These are phyloP conservation scores for Eupithecia centaureata DNA, from an alignment of 2,888 invertebrate species.

Conservation along the genomic window DNA sequence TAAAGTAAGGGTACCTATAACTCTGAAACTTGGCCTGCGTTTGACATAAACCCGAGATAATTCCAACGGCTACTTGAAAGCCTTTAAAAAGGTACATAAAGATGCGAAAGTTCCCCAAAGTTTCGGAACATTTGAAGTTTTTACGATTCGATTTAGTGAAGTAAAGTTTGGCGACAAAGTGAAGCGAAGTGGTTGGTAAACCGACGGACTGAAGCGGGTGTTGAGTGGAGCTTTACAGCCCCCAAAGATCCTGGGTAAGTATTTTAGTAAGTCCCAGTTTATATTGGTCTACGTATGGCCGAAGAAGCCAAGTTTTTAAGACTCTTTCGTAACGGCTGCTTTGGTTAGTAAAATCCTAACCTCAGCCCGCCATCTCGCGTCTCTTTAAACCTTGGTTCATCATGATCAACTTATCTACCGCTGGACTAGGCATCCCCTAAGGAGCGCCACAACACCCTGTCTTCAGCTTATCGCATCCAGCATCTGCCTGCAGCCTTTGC, in stretches of 20 bases:
- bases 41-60: conserved; percentile 35
- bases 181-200: conserved; percentile 47
- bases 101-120: conserved; percentile 32
- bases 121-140: conserved; percentile 36
- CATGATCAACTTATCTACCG: too few relatives aligned
- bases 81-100: conserved; percentile 35
- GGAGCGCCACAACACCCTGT: too few relatives aligned
- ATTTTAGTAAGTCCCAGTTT: conserved; percentile 10
- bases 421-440: too few relatives aligned
- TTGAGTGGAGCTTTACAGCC: conserved; percentile 22
- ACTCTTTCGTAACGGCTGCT: neutral
- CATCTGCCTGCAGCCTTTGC: too few relatives aligned
- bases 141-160: conserved; percentile 49
- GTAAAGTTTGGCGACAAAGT: conserved; percentile 52
- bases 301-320: neutral
- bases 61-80: conserved; percentile 35
- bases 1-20: conserved; percentile 24
- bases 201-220: conserved; percentile 37
- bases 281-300: neutral
- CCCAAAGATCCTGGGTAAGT: conserved; percentile 13
- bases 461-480: too few relatives aligned
- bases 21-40: conserved; percentile 22
- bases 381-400: too few relatives aligned
- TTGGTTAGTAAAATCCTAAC: too few relatives aligned
- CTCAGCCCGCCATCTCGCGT: too few relatives aligned